Conservation (phyloP, 2,888 invertebrate genomes). For the Drosophila anomalata region DNA sequence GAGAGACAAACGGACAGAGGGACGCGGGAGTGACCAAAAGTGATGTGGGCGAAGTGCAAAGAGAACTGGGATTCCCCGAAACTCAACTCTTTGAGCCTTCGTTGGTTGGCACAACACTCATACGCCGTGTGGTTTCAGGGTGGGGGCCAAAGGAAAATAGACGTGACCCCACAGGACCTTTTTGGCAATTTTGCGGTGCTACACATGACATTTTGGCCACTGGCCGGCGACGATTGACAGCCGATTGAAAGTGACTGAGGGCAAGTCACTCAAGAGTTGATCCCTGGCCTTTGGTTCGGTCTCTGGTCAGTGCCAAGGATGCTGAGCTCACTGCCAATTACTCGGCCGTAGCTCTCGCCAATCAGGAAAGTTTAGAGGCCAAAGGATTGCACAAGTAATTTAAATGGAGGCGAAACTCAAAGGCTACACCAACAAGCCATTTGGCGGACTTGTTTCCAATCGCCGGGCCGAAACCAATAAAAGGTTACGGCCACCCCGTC, state of each 20-base stretch:
- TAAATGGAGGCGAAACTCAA: background rate
- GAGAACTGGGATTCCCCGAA: slow-evolving; percentile 18
- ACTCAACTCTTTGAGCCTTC: slow-evolving; percentile 15
- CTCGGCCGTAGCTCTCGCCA: background rate
- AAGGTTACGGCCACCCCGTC: slow-evolving; percentile 4
- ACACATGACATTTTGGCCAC: slow-evolving; percentile 63
- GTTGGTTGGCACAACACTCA: slow-evolving; percentile 17
- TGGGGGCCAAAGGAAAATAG: background rate
- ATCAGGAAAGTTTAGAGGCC: slow-evolving; percentile 1
- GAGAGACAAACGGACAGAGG: background rate
- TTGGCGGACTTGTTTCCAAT: slow-evolving; percentile 1
- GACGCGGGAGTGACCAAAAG: slow-evolving; percentile 36
- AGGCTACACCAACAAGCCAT: background rate
- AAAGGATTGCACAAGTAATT: background rate
- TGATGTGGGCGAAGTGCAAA: slow-evolving; percentile 58
- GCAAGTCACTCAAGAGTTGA: background rate
- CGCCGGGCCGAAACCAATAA: slow-evolving; percentile 6
- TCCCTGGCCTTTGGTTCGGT: slow-evolving; percentile 29
- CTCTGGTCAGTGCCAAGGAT: slow-evolving; percentile 32
- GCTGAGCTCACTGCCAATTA: slow-evolving; percentile 28
- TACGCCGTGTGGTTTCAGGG: slow-evolving; percentile 21
- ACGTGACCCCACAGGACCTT: slow-evolving; percentile 10
- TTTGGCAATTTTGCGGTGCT: slow-evolving; percentile 45
- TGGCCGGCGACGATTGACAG: slow-evolving; percentile 31
- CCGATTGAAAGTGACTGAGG: slow-evolving; percentile 22